phyloP scores from a whole-genome alignment of 2,888 invertebrate species.

The Drosophila mayaguana region DNA sequence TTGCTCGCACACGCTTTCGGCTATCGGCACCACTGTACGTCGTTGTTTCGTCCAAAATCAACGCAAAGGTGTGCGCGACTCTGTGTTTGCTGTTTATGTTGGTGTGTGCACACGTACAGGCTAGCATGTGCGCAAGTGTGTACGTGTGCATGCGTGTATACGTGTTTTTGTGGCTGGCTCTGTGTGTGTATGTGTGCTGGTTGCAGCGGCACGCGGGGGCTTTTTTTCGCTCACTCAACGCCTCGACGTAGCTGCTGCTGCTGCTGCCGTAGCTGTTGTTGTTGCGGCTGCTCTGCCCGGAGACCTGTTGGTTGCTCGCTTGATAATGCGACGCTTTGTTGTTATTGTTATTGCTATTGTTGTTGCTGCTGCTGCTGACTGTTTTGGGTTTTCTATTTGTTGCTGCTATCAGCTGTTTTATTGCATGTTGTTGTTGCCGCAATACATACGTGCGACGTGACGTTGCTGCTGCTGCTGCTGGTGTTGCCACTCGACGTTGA shows the following conservation, averaged over 20 bases:
- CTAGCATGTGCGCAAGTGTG: constrained; percentile 13
- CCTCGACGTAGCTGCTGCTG: constrained; percentile 40
- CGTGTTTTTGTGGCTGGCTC: neutral
- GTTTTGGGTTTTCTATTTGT: constrained; percentile 70
- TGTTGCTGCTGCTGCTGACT: constrained; percentile 44
- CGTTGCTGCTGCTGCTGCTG: constrained; percentile 52
- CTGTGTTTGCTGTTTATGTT: constrained; percentile 48
- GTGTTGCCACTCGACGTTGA: constrained; percentile 55
- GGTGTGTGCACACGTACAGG: constrained; percentile 28
- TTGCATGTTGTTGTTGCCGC: constrained; percentile 71
- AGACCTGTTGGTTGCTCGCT: constrained; percentile 78
- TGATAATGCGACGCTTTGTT: constrained; percentile 76
- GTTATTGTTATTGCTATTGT: constrained; percentile 37
- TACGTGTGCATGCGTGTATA: neutral
- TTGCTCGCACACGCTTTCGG: neutral
- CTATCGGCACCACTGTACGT: constrained; percentile 49
- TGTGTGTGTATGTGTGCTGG: constrained; percentile 32
- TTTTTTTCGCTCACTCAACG: constrained; percentile 67
- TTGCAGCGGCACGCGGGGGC: constrained; percentile 79
- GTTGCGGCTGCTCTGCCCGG: constrained; percentile 60
- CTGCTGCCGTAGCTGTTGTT: constrained; percentile 47
- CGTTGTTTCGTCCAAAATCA: constrained; percentile 74
- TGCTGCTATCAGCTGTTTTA: constrained; percentile 79
- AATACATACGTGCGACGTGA: constrained; percentile 69
- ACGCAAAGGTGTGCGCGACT: constrained; percentile 81